Conservation (phyloP, 2,888 invertebrate genomes). For the Gymnosoma rotundatum region DNA sequence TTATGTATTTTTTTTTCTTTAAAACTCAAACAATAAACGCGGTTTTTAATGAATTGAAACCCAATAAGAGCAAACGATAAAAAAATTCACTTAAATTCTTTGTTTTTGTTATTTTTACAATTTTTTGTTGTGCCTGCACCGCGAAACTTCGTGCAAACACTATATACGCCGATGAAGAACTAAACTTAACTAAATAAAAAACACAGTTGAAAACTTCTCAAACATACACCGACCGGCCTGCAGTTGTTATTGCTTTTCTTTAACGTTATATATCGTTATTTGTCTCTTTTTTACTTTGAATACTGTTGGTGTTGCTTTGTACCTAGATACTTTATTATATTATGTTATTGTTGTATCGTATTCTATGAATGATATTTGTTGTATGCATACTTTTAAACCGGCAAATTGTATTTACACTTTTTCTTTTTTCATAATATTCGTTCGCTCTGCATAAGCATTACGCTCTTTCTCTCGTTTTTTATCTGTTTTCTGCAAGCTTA, state of each 20-base stretch:
- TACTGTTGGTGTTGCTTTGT: conserved; percentile 50
- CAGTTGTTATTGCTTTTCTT: conserved; percentile 32
- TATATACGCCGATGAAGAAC: conserved; percentile 76
- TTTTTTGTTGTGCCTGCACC: conserved; percentile 22
- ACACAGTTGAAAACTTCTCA: conserved; percentile 66
- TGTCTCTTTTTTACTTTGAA: conserved; percentile 44
- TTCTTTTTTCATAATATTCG: not conserved
- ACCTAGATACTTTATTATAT: conserved; percentile 38
- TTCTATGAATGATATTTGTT: conserved; percentile 54
- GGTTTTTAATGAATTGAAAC: conserved; percentile 54
- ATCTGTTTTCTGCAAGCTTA: conserved; percentile 58
- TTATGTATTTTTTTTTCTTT: conserved; percentile 4
- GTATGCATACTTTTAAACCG: conserved; percentile 38
- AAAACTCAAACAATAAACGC: conserved; percentile 47
- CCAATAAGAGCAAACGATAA: conserved; percentile 46
- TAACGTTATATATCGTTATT: conserved; percentile 64
- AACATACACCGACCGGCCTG: conserved; percentile 65
- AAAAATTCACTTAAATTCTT: conserved; percentile 46
- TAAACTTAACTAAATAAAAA: conserved; percentile 69
- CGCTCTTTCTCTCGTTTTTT: conserved; percentile 29
- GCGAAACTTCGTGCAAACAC: conserved; percentile 76
- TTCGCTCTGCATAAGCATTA: not conserved
- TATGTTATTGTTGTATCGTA: conserved; percentile 5
- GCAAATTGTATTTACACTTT: conserved; percentile 52
- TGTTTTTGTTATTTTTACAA: conserved; percentile 43